Conservation (phyloP, 2,797 vertebrate species). For the Protonibea diacanthus region DNA sequence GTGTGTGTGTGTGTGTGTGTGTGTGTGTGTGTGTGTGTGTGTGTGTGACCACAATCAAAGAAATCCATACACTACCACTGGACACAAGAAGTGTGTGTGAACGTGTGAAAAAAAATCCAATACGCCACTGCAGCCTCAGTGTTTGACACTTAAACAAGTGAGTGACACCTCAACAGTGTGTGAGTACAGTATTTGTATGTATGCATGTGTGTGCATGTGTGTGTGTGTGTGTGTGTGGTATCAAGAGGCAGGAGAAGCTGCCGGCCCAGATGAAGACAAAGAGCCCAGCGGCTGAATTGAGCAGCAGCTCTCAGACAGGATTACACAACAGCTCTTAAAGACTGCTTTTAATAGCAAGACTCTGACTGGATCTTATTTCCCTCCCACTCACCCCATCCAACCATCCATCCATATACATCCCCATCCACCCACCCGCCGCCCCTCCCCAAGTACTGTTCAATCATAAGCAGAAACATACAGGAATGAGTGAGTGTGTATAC, state of each 20-base stretch:
- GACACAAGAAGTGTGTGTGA: constrained; percentile 39
- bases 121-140: constrained; percentile 13
- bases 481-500: constrained; percentile 26
- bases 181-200: constrained; percentile 15
- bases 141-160: constrained; percentile 46
- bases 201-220: constrained; percentile 29
- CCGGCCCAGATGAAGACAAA: constrained; percentile 67
- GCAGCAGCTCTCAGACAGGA: constrained; percentile 77
- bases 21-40: background rate
- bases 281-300: constrained; percentile 69
- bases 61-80: constrained; percentile 37
- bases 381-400: constrained; percentile 61
- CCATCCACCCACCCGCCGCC: background rate
- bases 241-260: constrained; percentile 62
- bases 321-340: constrained; percentile 81
- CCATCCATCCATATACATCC: constrained; percentile 40
- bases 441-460: constrained; percentile 3
- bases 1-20: background rate
- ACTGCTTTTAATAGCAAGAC: constrained; percentile 75
- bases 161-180: constrained; percentile 50
- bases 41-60: constrained; percentile 31
- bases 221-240: constrained; percentile 41
- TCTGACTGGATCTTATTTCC: constrained; percentile 71
- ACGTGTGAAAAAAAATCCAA: constrained; percentile 42
- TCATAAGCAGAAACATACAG: constrained; percentile 46